These are phyloP conservation scores for Montipora cactus DNA, from an alignment of 64 coral and sea anemone genomes.

Conservation along the genomic window DNA sequence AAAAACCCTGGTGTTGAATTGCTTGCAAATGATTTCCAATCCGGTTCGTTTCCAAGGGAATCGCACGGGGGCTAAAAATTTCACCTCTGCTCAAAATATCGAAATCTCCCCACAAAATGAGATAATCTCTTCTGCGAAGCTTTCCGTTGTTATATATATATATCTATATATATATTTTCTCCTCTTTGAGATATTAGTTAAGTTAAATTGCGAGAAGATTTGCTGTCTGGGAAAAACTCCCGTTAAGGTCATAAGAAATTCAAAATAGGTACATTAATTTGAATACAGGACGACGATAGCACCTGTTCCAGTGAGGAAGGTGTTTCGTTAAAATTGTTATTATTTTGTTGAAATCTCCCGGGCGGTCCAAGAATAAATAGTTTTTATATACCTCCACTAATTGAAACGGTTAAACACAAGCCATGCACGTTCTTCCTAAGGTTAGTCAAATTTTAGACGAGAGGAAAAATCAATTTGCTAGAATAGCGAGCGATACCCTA, in stretches of 20 bases:
- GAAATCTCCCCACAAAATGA: neutral
- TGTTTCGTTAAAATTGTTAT: neutral
- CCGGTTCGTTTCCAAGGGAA: neutral
- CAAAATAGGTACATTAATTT: constrained; percentile 18
- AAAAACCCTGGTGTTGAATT: neutral
- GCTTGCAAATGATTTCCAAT: neutral
- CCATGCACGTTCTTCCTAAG: neutral
- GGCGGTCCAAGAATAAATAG: neutral
- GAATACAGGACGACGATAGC: neutral
- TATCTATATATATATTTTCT: neutral
- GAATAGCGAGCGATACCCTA: no score
- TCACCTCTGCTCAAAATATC: neutral
- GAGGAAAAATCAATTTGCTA: no score
- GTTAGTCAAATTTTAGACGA: neutral
- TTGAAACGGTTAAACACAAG: neutral
- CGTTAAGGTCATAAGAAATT: constrained; percentile 34
- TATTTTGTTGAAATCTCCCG: neutral
- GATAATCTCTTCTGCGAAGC: neutral
- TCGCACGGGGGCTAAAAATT: neutral
- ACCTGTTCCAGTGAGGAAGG: neutral
- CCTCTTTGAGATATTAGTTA: constrained; percentile 8
- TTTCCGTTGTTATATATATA: neutral
- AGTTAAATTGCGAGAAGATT: constrained; percentile 16
- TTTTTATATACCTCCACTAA: neutral
- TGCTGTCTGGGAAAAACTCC: constrained; percentile 36